phyloP scores from a whole-genome alignment of 2,888 invertebrate genomes.

The Dicranocentrus wangi region DNA sequence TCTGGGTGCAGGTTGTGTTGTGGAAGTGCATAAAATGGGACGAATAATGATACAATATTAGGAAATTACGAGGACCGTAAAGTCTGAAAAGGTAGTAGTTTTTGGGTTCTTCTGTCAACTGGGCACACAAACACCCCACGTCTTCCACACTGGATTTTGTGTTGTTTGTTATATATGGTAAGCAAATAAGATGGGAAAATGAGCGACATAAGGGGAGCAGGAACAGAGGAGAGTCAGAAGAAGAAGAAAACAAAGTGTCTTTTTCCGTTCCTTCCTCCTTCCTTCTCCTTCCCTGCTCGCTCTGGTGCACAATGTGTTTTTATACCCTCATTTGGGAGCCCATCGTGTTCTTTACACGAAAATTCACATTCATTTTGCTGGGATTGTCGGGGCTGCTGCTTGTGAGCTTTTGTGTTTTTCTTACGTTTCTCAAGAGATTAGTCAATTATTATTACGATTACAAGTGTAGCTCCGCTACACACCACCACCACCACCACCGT shows the following conservation, averaged over 20 bases:
- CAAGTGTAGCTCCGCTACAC: background rate
- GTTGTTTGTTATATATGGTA: background rate
- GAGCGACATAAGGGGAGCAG: slow-evolving; percentile 14
- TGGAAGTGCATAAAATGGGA: slow-evolving; percentile 30
- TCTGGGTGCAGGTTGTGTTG: too few species aligned
- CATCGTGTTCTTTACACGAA: background rate
- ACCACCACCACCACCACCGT: background rate
- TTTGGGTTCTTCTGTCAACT: too few species aligned
- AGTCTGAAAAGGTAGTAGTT: background rate
- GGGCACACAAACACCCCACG: too few species aligned
- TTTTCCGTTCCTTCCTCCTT: too few species aligned
- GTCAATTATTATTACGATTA: slow-evolving; percentile 38
- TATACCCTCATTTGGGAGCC: slow-evolving; percentile 2
- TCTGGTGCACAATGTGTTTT: background rate
- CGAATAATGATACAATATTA: slow-evolving; percentile 22
- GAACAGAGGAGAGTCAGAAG: background rate
- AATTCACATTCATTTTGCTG: background rate
- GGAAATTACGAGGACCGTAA: slow-evolving; percentile 23
- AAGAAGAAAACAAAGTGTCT: background rate
- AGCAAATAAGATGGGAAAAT: slow-evolving; percentile 25
- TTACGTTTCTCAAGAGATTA: slow-evolving; percentile 50
- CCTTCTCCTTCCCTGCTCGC: background rate
- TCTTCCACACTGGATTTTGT: too few species aligned
- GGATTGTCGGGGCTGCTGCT: background rate
- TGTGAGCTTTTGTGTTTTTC: background rate